Percentiles rank a stretch among this genome's conserved stretches.
phyloP scores from a whole-genome alignment of 2,888 invertebrate species.

The Nemapogon koenigi region DNA sequence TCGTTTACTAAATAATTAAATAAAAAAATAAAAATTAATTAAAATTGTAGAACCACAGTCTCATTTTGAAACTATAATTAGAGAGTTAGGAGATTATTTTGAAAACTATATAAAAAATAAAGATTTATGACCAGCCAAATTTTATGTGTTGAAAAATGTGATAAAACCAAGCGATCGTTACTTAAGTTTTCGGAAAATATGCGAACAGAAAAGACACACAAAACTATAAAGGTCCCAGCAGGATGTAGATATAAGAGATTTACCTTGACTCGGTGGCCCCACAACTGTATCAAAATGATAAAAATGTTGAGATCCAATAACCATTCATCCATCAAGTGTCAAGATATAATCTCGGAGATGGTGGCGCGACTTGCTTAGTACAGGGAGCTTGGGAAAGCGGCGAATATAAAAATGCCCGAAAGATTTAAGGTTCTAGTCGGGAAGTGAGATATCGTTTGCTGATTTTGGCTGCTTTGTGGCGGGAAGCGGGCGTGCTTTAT shows the following conservation, averaged over 20 bases:
- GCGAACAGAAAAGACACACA: conserved; percentile 1
- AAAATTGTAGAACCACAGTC: too few relatives aligned
- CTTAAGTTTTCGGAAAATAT: not conserved
- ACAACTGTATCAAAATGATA: conserved; percentile 64
- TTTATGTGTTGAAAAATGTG: too few relatives aligned
- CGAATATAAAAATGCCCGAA: conserved; percentile 60
- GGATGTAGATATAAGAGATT: conserved; percentile 24
- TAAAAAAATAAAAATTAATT: too few relatives aligned
- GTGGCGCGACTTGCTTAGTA: conserved; percentile 57
- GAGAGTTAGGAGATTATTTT: too few relatives aligned
- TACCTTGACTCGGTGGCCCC: conserved; percentile 37
- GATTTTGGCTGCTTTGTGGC: conserved; percentile 48
- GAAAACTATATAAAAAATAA: too few relatives aligned
- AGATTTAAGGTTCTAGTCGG: conserved; percentile 56
- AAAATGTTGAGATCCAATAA: conserved; percentile 76
- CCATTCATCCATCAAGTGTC: conserved; percentile 82
- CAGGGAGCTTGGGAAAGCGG: conserved; percentile 34
- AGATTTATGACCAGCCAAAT: too few relatives aligned
- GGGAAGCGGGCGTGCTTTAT: conserved; percentile 20
- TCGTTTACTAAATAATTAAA: too few relatives aligned
- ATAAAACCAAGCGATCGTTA: too few relatives aligned
- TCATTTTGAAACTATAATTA: too few relatives aligned
- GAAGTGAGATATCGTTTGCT: conserved; percentile 42
- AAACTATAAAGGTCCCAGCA: conserved; percentile 21
- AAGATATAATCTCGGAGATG: conserved; percentile 71